Evolutionary conservation across 2,888 invertebrate species (phyloP).

Genomic region (Bugula neritina): DNA sequence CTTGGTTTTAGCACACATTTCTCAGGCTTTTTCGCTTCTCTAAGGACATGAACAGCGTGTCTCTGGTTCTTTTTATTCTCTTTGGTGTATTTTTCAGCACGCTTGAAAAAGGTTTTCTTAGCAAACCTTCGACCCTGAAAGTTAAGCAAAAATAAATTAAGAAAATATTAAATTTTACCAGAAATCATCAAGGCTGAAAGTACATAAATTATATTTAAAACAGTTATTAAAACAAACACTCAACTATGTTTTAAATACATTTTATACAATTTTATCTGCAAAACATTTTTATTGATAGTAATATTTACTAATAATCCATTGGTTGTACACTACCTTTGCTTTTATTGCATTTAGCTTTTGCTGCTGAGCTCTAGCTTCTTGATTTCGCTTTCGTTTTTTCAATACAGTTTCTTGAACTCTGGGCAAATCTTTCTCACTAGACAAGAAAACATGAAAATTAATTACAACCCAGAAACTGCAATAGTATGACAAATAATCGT

Average conservation of each 20-base stretch:
- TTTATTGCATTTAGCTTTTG: neutral
- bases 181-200: no score
- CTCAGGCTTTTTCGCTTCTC: slow-evolving; percentile 13
- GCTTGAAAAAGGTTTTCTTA: slow-evolving; percentile 1
- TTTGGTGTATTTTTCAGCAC: neutral
- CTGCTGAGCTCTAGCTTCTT: neutral
- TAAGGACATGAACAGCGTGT: neutral
- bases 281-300: no score
- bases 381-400: slow-evolving; percentile 1
- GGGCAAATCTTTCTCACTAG: neutral
- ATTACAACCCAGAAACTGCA: no score
- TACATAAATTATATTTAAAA: no score
- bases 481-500: no score
- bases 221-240: no score
- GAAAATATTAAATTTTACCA: no score
- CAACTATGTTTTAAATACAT: no score
- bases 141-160: neutral
- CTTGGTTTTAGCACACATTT: neutral
- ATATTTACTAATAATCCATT: no score
- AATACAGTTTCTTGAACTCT: slow-evolving; percentile 12
- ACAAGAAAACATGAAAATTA: no score
- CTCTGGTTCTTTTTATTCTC: neutral
- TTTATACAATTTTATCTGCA: no score
- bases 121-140: neutral
- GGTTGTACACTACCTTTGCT: slow-evolving; percentile 2